A percentile compares a stretch with the other conserved stretches of the same genome.
phyloP scores from a whole-genome alignment of 2,888 invertebrate genomes.

The Tineola bisselliella region DNA sequence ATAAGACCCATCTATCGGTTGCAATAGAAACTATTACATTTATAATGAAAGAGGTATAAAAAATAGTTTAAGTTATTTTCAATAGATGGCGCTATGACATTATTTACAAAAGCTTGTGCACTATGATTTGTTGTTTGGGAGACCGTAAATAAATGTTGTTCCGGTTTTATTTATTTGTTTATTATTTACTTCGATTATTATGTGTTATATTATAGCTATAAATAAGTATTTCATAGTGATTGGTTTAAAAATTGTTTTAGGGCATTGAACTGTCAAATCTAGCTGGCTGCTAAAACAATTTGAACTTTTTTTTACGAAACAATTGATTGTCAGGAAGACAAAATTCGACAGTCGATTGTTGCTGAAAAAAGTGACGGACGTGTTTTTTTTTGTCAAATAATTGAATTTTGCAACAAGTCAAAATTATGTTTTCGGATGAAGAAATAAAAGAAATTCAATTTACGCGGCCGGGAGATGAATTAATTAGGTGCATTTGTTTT shows the following conservation, averaged over 20 bases:
- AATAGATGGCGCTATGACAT: not conserved
- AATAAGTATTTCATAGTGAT: no score
- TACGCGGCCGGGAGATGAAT: constrained; percentile 53
- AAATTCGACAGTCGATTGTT: not conserved
- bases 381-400: constrained; percentile 50
- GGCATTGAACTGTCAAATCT: not conserved
- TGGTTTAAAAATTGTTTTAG: no score
- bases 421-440: constrained; percentile 62
- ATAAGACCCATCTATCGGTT: not conserved
- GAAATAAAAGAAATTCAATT: constrained; percentile 58
- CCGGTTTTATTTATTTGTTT: no score
- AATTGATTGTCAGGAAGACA: not conserved
- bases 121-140: no score
- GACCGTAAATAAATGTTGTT: no score
- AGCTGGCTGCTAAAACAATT: not conserved
- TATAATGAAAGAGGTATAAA: not conserved
- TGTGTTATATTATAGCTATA: no score
- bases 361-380: not conserved
- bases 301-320: not conserved
- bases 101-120: no score
- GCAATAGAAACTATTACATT: not conserved
- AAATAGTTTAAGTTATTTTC: not conserved
- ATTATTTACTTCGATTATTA: no score
- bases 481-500: constrained; percentile 41
- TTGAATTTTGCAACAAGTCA: constrained; percentile 41